These are phyloP conservation scores for Chloropsis cyanopogon DNA, from an alignment of 2,113 vertebrate genomes.

Conservation along the genomic window DNA sequence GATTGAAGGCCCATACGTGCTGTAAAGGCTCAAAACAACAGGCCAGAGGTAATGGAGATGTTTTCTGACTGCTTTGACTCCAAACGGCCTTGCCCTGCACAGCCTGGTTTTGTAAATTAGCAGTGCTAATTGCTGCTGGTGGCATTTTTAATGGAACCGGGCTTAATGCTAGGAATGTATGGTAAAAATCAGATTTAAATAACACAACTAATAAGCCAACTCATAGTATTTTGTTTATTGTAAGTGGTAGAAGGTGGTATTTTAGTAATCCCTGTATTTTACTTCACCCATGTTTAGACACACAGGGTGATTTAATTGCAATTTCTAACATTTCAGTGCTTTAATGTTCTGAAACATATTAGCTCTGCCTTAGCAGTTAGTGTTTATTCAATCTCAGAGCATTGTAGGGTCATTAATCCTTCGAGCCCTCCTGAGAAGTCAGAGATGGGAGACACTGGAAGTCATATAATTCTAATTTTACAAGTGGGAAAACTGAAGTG, in stretches of 20 bases:
- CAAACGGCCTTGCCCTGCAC: neutral
- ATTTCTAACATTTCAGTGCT: neutral
- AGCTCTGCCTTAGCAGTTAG: neutral
- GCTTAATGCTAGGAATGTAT: neutral
- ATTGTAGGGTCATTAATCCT: slow-evolving; percentile 8
- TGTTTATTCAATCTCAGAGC: neutral
- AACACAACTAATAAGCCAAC: neutral
- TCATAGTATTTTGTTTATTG: neutral
- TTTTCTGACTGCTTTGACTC: neutral
- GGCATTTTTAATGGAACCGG: neutral
- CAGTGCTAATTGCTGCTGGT: neutral
- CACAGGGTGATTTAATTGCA: neutral
- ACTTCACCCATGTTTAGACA: neutral
- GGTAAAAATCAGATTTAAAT: neutral
- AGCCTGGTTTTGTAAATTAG: neutral
- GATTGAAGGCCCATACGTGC: slow-evolving; percentile 23
- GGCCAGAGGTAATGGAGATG: neutral
- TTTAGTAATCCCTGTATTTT: neutral
- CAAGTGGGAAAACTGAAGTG: neutral
- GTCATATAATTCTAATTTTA: neutral
- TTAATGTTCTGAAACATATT: neutral
- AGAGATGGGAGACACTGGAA: neutral
- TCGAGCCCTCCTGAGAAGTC: neutral
- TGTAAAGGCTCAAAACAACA: neutral
- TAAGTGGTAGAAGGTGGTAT: neutral